Base-by-base conservation (phyloP, 2,797 vertebrate species). In the Cottoperca gobio region DNA sequence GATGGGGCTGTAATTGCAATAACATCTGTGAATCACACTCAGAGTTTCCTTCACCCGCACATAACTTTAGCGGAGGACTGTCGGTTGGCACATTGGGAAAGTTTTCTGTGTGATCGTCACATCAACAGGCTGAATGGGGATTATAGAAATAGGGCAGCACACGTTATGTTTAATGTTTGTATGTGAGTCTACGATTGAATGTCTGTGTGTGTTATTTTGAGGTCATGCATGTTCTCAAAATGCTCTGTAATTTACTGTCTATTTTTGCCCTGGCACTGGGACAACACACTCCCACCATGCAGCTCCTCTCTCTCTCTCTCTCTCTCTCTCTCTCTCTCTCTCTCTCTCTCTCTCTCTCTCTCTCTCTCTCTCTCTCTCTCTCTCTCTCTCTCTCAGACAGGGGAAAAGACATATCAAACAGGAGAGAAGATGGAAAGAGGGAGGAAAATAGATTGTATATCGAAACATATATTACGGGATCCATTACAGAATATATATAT, bases 221-320 rank as follows among this genome's bases (percentile, higher is more conserved):
- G 92, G 92, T 90, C 90, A 89, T 66, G 80, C 86, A 76, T 86
- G 87, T 89, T 89, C 89, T 92, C 89, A 87, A 80, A 93, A 86
- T 88, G 70, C 87, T 87, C 89, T 88, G 89, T 92, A 93, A 93
- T 93, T 89, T 91, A 81, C 82, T 77, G 71, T 92, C 91, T 94
- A 92, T 93, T 94, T 94, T 86, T 88, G 86, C 85, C 86, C 88
- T 90, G 91, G 91, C 90, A 83, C 78, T 62, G 76, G 86, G 83
- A 91, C 93, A 92, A 88, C 89, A 84, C 84, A 90, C 86, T 90
- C 91, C 88, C 86, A 91, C 91, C 81, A 85, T 79, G 82, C 86
- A 83, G 78, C 8, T 28, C 5, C 42, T 48, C 46, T 16, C 11
- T 33, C 39, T 40, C 31, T 54, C 31, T 45, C 46, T 68, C 46